Conservation (phyloP, 2,113 vertebrate species). For the Spea bombifrons region DNA sequence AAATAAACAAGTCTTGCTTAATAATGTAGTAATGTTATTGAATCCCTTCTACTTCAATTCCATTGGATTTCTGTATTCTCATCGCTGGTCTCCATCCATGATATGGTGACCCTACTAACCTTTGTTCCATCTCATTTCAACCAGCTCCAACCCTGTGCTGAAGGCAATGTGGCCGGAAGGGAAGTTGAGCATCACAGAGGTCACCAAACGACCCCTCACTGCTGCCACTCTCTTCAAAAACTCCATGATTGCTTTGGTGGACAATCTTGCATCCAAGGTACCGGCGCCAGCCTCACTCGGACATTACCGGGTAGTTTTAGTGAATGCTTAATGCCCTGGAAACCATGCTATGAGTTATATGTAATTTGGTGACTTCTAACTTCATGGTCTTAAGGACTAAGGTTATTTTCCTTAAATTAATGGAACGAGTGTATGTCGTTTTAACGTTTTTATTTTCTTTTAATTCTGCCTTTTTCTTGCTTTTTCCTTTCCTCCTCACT, state of each 20-base stretch:
- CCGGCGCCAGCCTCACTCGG: constrained; percentile 15
- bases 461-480: not conserved
- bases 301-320: not conserved
- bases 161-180: constrained; percentile 98
- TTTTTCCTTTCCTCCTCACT: not conserved
- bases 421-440: not conserved
- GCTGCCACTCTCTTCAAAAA: constrained; percentile 94
- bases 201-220: constrained; percentile 92
- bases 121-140: not conserved
- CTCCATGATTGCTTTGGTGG: constrained; percentile 95
- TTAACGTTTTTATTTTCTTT: not conserved
- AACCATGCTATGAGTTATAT: no score
- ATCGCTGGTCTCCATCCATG: not conserved
- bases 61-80: not conserved
- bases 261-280: constrained; percentile 95
- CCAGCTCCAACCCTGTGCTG: constrained; percentile 86
- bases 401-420: not conserved
- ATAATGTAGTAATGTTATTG: no score
- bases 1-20: no score
- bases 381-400: not conserved
- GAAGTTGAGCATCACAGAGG: constrained; percentile 94
- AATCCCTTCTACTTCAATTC: no score
- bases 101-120: not conserved
- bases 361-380: no score
- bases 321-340: no score